These are phyloP conservation scores for Euleptes europaea DNA, from an alignment of 2,113 vertebrate species.

Conservation along the genomic window DNA sequence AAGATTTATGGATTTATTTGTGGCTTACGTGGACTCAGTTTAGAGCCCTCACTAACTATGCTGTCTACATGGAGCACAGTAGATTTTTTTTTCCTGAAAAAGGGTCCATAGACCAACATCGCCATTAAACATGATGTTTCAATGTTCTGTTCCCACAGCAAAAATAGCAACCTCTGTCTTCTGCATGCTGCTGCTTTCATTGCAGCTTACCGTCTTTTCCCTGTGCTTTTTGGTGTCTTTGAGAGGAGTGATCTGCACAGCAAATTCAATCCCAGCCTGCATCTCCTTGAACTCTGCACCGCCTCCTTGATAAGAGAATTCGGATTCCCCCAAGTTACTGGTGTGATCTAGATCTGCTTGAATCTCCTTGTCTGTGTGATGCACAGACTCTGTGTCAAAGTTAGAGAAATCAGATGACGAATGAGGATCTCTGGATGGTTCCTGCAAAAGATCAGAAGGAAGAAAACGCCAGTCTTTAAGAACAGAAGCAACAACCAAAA, in stretches of 20 bases:
- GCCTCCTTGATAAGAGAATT: conserved; percentile 34
- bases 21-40: too few species aligned
- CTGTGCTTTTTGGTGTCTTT: conserved; percentile 22
- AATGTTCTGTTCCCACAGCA: not conserved
- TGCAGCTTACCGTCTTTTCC: conserved; percentile 39
- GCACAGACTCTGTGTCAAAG: conserved; percentile 1
- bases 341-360: conserved; percentile 14
- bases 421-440: conserved; percentile 1
- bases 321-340: conserved; percentile 11
- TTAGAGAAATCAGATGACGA: not conserved
- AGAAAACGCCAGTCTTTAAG: not conserved
- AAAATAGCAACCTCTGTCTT: not conserved
- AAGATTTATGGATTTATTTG: too few species aligned
- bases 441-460: conserved; percentile 7
- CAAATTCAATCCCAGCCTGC: conserved; percentile 11
- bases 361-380: conserved; percentile 30
- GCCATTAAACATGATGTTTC: too few species aligned
- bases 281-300: conserved; percentile 13
- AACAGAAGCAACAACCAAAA: not conserved
- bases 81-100: too few species aligned
- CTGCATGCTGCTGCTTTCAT: too few species aligned
- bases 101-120: too few species aligned
- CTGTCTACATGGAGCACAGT: too few species aligned
- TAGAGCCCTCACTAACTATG: too few species aligned
- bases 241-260: conserved; percentile 7